A percentile compares a stretch with the other conserved stretches of the same genome.
These are phyloP conservation scores for Ariolimax columbianus DNA, from an alignment of 2,888 invertebrate genomes.

Conservation along the genomic window DNA sequence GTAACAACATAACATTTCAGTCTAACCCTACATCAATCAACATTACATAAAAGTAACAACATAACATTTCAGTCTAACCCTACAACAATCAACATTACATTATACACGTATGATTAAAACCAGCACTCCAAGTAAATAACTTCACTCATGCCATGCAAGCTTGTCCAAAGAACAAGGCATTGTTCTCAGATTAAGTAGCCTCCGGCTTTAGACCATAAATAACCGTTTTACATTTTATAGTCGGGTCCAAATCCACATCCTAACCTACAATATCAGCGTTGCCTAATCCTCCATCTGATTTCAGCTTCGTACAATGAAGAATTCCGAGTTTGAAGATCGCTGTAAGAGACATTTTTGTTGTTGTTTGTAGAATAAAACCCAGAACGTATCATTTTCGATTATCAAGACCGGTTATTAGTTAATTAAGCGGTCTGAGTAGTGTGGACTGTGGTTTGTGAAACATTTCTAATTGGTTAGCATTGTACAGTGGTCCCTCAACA, in stretches of 20 bases:
- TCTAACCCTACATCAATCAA: too few relatives aligned
- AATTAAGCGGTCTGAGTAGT: too few relatives aligned
- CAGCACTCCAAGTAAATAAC: background rate
- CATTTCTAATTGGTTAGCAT: too few relatives aligned
- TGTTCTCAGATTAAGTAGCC: slow-evolving; percentile 14
- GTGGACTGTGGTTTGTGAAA: too few relatives aligned
- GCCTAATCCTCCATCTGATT: background rate
- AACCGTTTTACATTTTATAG: slow-evolving; percentile 7
- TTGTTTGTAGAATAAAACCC: background rate
- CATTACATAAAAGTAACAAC: too few relatives aligned
- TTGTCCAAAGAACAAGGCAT: background rate
- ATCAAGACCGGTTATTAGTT: too few relatives aligned
- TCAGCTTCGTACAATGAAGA: slow-evolving; percentile 8
- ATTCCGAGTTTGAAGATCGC: background rate
- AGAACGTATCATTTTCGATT: too few relatives aligned
- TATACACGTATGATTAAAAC: background rate
- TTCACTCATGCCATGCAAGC: background rate
- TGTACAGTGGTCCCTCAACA: too few relatives aligned
- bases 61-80: too few relatives aligned
- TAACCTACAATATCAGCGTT: background rate
- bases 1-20: too few relatives aligned
- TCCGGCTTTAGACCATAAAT: background rate
- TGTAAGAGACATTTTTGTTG: background rate
- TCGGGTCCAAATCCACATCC: background rate
- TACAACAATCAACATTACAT: background rate